Base-by-base conservation (phyloP, 1,140 invertebrate species). In the Heliconius melpomene region DNA sequence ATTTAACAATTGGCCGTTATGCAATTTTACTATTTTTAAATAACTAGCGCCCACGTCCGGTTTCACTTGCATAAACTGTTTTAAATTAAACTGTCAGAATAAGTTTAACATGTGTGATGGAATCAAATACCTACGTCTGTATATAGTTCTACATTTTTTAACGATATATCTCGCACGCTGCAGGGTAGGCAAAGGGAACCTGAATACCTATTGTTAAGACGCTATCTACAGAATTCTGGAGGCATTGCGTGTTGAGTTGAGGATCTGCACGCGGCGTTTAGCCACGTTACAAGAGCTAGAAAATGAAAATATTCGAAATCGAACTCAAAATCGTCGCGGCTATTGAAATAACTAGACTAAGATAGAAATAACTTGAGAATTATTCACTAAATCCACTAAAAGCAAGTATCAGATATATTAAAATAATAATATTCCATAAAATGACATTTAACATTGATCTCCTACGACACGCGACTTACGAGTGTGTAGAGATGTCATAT, bases 401-500 rank as follows among this genome's bases (percentile, higher is more conserved):
- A 7, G 18, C 18, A 52, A 52, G 16, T 79, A 26, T 73, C 20
- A 32, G 32, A 38, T 72, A 38, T 16, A 72, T 38, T 72, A 20
- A 38, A 72, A 38, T 72, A 72, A 72, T n/a, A 72, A 72, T 5
- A 72, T 36, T 36, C 16, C 50, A 52, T 71, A 3, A 7, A 32
- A 29, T 32, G 23, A 71, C n/a, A 71, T 71, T 72, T 72, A 72
- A 38, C 18, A 66, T 77, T 32, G 66, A 77, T 46, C 38, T 77
- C 60, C 66, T 76, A 70, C 29, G 75, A 77, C 71, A 74, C 29
- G 52, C 26, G 57, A 72, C 29, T 75, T 72, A 1, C 40, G 0
- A 81, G 50, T 50, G 6, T 83, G 75, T 75, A 74, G 74, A 79
- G 75, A 75, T 82, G 83, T 84, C 79, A 78, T 60, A 82, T 83